Evolutionary conservation across 64 coral and sea anemone genomes (phyloP).

Genomic region (Montipora foliosa): DNA sequence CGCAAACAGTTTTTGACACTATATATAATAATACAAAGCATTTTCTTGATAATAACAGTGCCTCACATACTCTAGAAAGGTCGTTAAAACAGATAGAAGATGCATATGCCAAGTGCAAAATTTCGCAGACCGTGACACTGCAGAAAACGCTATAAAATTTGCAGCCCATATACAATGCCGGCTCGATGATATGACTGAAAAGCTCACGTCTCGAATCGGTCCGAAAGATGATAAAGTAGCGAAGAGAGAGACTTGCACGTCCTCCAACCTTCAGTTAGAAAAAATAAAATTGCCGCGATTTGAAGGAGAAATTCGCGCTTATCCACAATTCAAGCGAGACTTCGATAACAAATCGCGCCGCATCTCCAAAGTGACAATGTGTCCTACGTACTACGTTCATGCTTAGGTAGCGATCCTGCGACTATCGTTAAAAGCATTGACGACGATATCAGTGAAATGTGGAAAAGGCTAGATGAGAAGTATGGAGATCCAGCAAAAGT

Average conservation of each 20-base stretch:
- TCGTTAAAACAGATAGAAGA: constrained; percentile 36
- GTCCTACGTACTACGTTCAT: constrained; percentile 46
- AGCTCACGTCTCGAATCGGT: constrained; percentile 14
- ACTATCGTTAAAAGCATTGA: constrained; percentile 29
- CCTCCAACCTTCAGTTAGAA: constrained; percentile 32
- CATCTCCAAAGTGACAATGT: constrained; percentile 13
- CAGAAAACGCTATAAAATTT: constrained; percentile 60
- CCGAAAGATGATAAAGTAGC: constrained; percentile 17
- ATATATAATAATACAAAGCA: constrained; percentile 1
- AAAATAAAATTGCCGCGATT: constrained; percentile 59
- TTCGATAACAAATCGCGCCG: constrained; percentile 60
- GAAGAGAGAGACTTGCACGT: not conserved
- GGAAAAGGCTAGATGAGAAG: constrained; percentile 21
- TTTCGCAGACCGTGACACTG: not conserved
- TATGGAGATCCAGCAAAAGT: too few species aligned
- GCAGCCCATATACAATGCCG: constrained; percentile 32
- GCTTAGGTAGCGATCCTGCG: constrained; percentile 32
- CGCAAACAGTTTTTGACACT: not conserved
- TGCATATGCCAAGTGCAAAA: constrained; percentile 54
- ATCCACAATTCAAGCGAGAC: constrained; percentile 65
- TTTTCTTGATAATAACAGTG: not conserved
- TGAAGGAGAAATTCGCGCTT: constrained; percentile 50
- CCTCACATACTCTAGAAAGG: too few species aligned
- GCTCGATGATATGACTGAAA: constrained; percentile 27
- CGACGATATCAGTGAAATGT: constrained; percentile 55